These are phyloP conservation scores for Talpa occidentalis DNA, from an alignment of 2,113 vertebrate species.

Conservation along the genomic window DNA sequence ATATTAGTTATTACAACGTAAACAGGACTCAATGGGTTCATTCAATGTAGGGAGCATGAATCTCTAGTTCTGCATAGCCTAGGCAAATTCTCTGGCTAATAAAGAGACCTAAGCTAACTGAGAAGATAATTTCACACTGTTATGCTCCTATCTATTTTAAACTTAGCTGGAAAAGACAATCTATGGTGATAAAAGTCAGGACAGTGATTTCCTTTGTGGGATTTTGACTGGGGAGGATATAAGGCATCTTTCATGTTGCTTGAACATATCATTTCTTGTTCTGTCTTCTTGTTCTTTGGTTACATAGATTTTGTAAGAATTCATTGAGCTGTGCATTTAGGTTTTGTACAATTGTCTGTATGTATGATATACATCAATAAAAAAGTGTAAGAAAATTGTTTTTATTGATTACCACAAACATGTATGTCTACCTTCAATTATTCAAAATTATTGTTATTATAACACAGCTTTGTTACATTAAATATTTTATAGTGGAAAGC, in stretches of 20 bases:
- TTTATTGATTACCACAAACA: background rate
- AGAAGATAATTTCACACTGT: background rate
- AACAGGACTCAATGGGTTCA: background rate
- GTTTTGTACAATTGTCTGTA: background rate
- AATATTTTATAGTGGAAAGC: background rate
- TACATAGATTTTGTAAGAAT: conserved; percentile 22
- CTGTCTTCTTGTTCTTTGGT: background rate
- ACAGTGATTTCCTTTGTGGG: background rate
- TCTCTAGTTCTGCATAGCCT: background rate
- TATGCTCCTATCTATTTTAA: background rate
- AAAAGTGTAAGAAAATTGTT: background rate
- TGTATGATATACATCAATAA: background rate
- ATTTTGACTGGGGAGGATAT: background rate
- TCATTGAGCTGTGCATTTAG: background rate
- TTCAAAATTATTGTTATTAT: background rate
- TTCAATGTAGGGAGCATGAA: background rate
- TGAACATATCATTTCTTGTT: background rate
- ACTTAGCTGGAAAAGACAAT: background rate
- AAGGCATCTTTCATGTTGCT: background rate
- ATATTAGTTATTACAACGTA: background rate
- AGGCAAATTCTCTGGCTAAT: background rate
- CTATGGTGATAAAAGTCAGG: background rate
- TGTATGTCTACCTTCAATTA: background rate
- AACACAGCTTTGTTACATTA: background rate
- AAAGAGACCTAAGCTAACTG: background rate